Conservation (phyloP, 2,113 vertebrate genomes). For the Asarcornis scutulata region DNA sequence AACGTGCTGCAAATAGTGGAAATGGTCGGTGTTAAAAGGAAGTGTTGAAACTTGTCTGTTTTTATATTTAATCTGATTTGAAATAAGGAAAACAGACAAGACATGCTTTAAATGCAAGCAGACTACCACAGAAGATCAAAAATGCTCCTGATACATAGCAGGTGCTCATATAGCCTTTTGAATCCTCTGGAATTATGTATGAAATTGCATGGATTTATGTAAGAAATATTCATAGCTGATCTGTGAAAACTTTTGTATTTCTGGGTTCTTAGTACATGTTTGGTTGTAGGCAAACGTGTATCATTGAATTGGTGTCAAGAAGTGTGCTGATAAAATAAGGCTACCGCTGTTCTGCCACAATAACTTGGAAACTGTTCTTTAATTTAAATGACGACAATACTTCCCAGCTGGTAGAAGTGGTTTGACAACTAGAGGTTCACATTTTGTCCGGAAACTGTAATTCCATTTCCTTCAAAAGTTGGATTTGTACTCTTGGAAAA, state of each 20-base stretch:
- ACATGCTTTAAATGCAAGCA: slow-evolving; percentile 3
- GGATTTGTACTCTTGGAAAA: neutral
- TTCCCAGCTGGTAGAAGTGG: neutral
- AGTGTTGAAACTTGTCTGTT: neutral
- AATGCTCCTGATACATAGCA: neutral
- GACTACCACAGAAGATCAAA: slow-evolving; percentile 22
- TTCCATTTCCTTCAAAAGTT: neutral
- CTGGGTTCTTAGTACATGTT: neutral
- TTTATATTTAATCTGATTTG: slow-evolving; percentile 31
- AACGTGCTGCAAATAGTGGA: slow-evolving; percentile 42
- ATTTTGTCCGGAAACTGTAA: neutral
- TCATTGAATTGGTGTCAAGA: neutral
- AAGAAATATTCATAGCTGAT: neutral
- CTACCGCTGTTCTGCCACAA: neutral
- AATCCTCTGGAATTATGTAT: neutral
- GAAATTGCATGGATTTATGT: neutral
- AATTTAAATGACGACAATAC: neutral
- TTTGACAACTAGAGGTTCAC: neutral
- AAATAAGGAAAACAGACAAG: slow-evolving; percentile 23
- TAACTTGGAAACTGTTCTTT: neutral
- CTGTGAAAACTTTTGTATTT: neutral
- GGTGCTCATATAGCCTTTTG: neutral
- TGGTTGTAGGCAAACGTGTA: neutral
- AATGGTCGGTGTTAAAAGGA: slow-evolving; percentile 22
- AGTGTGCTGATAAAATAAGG: neutral